A percentile compares a stretch with the other conserved stretches of the same genome.
These are phyloP conservation scores for Oxygymnocypris stewartii DNA, from an alignment of 2,113 vertebrate species.

Conservation along the genomic window DNA sequence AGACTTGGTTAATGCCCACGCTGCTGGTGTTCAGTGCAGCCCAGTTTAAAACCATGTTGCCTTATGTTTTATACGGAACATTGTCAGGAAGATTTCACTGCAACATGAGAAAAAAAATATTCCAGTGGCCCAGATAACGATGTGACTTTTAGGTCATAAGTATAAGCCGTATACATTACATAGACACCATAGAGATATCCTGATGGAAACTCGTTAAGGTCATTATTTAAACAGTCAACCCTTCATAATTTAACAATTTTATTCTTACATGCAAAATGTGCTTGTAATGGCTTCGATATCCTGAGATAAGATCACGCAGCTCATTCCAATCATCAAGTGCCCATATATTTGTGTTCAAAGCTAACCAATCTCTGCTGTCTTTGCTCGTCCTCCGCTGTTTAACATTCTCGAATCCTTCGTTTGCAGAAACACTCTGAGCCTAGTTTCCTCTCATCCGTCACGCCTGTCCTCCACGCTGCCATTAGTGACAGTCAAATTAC, in stretches of 20 bases:
- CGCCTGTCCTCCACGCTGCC: conserved; percentile 10
- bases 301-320: neutral
- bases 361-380: neutral
- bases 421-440: neutral
- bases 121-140: conserved; percentile 41
- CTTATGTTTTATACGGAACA: conserved; percentile 50
- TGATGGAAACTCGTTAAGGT: neutral
- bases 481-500: conserved; percentile 37
- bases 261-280: neutral
- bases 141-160: neutral
- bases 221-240: too few species aligned
- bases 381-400: neutral
- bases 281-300: neutral
- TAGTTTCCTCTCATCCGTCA: conserved; percentile 7
- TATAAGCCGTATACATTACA: neutral
- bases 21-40: conserved; percentile 31
- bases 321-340: neutral
- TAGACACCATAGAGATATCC: neutral
- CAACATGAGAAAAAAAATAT: conserved; percentile 32
- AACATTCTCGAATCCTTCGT: neutral
- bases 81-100: conserved; percentile 48
- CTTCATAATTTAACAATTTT: too few species aligned
- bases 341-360: neutral
- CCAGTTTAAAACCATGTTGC: conserved; percentile 41
- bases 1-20: conserved; percentile 20